Evolutionary conservation across 1,140 invertebrate species (phyloP).

Genomic region (Gonatopus flavifemur): DNA sequence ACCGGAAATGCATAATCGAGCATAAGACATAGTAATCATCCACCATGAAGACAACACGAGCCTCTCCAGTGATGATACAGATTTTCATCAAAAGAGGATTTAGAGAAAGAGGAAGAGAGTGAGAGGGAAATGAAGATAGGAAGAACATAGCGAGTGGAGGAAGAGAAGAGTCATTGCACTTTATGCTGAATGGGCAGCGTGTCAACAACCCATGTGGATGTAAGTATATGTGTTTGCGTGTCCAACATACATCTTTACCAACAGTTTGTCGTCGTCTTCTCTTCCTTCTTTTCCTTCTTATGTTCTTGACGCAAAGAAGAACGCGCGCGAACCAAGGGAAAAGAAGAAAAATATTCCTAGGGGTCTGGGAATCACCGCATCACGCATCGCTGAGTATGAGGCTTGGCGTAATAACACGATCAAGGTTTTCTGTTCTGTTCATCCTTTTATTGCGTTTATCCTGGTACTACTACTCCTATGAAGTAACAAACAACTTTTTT

Average conservation of each 20-base stretch:
- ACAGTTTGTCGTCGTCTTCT: not conserved
- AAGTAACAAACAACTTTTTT: too few relatives aligned
- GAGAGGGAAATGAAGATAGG: too few relatives aligned
- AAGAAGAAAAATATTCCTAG: slow-evolving; percentile 20
- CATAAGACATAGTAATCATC: slow-evolving; percentile 8
- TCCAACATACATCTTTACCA: slow-evolving; percentile 15
- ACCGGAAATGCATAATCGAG: slow-evolving; percentile 9
- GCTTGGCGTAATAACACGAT: slow-evolving; percentile 45
- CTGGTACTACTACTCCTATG: too few relatives aligned
- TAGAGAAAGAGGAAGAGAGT: too few relatives aligned
- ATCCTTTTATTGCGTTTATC: too few relatives aligned
- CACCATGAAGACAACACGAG: slow-evolving; percentile 17
- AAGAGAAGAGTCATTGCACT: slow-evolving; percentile 56
- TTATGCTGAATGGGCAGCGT: slow-evolving; percentile 56
- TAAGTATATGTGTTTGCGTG: slow-evolving; percentile 22
- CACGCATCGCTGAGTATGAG: slow-evolving; percentile 44
- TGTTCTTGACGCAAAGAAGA: slow-evolving; percentile 6
- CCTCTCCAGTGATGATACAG: slow-evolving; percentile 40
- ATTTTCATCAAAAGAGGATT: too few relatives aligned
- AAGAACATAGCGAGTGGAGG: too few relatives aligned
- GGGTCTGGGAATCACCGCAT: slow-evolving; percentile 43
- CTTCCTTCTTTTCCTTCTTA: not conserved
- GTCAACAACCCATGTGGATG: slow-evolving; percentile 47
- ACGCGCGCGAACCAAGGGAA: slow-evolving; percentile 14
- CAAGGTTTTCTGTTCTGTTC: too few relatives aligned